Base-by-base conservation (phyloP, 2,797 vertebrate species). In the Cichlasoma orientale region DNA sequence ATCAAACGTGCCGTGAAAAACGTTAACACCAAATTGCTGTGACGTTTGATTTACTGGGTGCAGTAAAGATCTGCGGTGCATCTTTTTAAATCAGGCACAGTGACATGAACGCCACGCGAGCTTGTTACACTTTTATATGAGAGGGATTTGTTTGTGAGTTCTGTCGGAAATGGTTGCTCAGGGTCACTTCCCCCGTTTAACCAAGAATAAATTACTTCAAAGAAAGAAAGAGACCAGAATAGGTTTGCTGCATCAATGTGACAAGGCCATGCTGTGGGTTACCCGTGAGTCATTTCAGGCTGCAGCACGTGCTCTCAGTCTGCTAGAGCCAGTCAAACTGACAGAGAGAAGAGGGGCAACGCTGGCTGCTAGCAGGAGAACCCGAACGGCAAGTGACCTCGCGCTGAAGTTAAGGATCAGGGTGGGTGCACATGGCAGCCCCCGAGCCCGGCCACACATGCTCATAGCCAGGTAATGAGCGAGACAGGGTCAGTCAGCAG, bases 321-420 rank as follows among this genome's bases (percentile, higher is more conserved):
- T 25, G 47, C 41, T 53, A 23, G 18, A 81, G 44, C 63, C 27
- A 19, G 36, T 70, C 52, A 84, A 80, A 88, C 57, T 85, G 89
- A 89, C 87, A 84, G 78, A 71, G 41, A 52, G 82, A 74, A 74
- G 80, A 85, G 72, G 85, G 74, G 77, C 80, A 81, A 76, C 50
- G 29, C 78, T 80, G 59, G 80, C 86, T 66, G 82, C 75, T 72
- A 78, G 84, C 77, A 31, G 79, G 66, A 56, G 56, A 59, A 70
- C 68, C 33, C 1, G 9, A 63, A 77, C 36, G 72, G 36, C 68
- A 58, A 85, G 83, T 85, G 86, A 82, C 88, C 85, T 50, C 25
- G 3, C 57, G 71, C 56, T 74, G 74, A 63, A 74, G 61, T 73
- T 41, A 69, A 69, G 66, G 79, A 80, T 72, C 9, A 0, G 25